These are phyloP conservation scores for Ostrea denselamellosa DNA, from an alignment of 1,140 invertebrate genomes.

Conservation along the genomic window DNA sequence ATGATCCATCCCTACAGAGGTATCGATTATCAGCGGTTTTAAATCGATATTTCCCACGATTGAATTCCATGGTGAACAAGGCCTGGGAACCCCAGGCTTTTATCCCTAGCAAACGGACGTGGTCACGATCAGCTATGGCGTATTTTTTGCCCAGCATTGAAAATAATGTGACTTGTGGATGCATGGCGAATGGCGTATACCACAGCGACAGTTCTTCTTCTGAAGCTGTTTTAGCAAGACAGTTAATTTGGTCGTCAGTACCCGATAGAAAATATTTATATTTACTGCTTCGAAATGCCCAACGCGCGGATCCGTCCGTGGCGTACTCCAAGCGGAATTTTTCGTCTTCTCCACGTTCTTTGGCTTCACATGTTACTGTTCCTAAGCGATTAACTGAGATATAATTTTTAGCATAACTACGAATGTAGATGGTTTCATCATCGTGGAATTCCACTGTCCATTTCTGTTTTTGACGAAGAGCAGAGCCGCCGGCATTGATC, in stretches of 20 bases:
- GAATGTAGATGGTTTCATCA: constrained; percentile 88
- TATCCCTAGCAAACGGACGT: constrained; percentile 95
- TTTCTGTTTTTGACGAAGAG: constrained; percentile 96
- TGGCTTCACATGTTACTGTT: constrained; percentile 95
- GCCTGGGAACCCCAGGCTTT: constrained; percentile 98
- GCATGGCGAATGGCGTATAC: constrained; percentile 94
- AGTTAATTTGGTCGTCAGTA: constrained; percentile 93
- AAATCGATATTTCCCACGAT: constrained; percentile 94
- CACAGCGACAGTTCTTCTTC: constrained; percentile 91
- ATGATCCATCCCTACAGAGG: constrained; percentile 88
- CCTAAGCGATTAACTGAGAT: constrained; percentile 87
- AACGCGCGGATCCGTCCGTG: constrained; percentile 89
- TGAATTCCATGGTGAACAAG: constrained; percentile 95
- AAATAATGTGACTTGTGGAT: constrained; percentile 93
- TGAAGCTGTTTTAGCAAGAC: constrained; percentile 92
- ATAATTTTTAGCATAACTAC: constrained; percentile 92
- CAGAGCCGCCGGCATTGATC: constrained; percentile 92
- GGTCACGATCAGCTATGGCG: constrained; percentile 92
- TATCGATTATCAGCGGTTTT: constrained; percentile 97
- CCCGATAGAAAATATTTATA: constrained; percentile 96
- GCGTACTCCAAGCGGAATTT: constrained; percentile 89
- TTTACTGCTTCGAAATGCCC: constrained; percentile 93
- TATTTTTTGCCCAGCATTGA: constrained; percentile 96
- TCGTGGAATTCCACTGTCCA: constrained; percentile 82
- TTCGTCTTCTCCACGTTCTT: constrained; percentile 83